Percentiles rank a stretch among this genome's conserved stretches.
Conservation (phyloP, 2,888 invertebrate genomes). For the Acronicta psi region DNA sequence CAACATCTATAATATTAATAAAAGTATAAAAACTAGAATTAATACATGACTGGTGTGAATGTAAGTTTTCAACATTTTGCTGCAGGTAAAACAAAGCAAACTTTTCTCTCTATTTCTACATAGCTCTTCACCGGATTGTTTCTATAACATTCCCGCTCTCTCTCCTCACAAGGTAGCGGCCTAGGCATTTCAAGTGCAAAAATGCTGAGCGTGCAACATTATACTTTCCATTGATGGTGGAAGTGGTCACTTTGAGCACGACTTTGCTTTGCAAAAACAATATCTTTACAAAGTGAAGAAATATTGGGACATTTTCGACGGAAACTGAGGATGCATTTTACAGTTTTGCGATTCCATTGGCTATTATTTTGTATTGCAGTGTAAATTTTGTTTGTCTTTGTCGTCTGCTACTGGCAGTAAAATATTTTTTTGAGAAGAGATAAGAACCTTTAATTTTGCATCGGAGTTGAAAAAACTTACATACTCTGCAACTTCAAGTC, state of each 20-base stretch:
- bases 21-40: no score
- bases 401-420: slow-evolving; percentile 29
- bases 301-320: slow-evolving; percentile 60
- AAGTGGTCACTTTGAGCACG: slow-evolving; percentile 74
- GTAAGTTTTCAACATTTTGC: no score
- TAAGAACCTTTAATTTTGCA: slow-evolving; percentile 1
- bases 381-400: slow-evolving; percentile 40
- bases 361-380: slow-evolving; percentile 45
- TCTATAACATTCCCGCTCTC: slow-evolving; percentile 36
- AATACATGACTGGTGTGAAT: no score
- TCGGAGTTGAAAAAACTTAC: background rate
- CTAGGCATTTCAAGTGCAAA: slow-evolving; percentile 70
- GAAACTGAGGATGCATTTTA: slow-evolving; percentile 55
- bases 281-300: slow-evolving; percentile 59
- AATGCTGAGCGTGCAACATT: slow-evolving; percentile 75
- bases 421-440: slow-evolving; percentile 23
- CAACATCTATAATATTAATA: no score
- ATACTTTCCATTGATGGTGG: slow-evolving; percentile 72
- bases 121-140: no score
- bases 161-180: slow-evolving; percentile 27
- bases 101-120: no score
- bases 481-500: no score
- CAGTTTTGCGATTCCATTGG: slow-evolving; percentile 51
- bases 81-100: no score
- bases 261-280: slow-evolving; percentile 66